These are phyloP conservation scores for Dromius quadrimaculatus DNA, from an alignment of 2,888 invertebrate species.

Conservation along the genomic window DNA sequence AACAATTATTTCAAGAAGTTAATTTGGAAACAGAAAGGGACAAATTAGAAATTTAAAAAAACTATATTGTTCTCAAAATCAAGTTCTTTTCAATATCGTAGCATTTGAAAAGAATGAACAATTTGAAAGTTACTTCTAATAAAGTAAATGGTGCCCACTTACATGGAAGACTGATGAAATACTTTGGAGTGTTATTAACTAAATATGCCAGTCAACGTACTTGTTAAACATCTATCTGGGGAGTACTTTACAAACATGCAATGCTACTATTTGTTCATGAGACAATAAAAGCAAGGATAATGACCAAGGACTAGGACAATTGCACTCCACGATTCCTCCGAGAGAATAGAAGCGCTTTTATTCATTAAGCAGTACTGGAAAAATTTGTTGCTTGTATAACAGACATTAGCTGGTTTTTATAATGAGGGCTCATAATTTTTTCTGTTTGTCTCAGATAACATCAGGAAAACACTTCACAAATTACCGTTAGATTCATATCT, in stretches of 20 bases:
- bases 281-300: conserved; percentile 39
- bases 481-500: too few relatives aligned
- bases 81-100: not conserved
- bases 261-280: conserved; percentile 27
- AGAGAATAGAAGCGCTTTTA: conserved; percentile 15
- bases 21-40: too few relatives aligned
- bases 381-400: too few relatives aligned
- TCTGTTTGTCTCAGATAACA: too few relatives aligned
- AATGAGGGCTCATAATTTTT: too few relatives aligned
- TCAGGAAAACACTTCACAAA: too few relatives aligned
- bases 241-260: conserved; percentile 9
- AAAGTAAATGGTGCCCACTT: conserved; percentile 31
- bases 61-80: not conserved
- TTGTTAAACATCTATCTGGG: conserved; percentile 36
- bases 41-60: not conserved
- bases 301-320: conserved; percentile 26
- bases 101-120: conserved; percentile 28
- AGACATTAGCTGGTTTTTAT: too few relatives aligned
- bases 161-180: conserved; percentile 30
- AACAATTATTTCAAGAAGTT: too few relatives aligned
- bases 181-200: conserved; percentile 32
- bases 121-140: conserved; percentile 29
- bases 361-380: conserved; percentile 16
- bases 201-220: conserved; percentile 31
- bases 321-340: conserved; percentile 13